Conservation (phyloP, 2,888 invertebrate species). For the Ligdia adustata region DNA sequence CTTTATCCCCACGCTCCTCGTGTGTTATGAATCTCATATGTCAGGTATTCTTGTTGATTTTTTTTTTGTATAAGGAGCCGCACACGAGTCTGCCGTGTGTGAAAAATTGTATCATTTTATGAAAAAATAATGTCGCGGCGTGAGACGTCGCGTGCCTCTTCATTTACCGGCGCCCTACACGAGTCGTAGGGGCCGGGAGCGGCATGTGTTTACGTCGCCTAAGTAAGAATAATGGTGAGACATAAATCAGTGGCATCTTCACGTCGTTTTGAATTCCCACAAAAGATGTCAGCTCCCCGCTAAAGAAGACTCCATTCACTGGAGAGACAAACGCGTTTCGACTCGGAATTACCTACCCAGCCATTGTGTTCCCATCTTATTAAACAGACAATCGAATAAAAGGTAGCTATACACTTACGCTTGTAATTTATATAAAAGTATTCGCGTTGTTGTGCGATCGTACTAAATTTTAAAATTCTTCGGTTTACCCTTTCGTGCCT, state of each 20-base stretch:
- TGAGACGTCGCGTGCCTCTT: slow-evolving; percentile 32
- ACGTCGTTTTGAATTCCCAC: slow-evolving; percentile 70
- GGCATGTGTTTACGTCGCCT: slow-evolving; percentile 74
- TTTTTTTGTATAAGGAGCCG: slow-evolving; percentile 12
- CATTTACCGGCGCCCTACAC: slow-evolving; percentile 41
- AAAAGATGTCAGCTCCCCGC: slow-evolving; percentile 58
- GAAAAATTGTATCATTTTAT: slow-evolving; percentile 26
- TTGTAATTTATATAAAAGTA: slow-evolving; percentile 4
- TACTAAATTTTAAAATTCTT: background rate
- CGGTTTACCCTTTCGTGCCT: background rate
- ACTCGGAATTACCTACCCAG: slow-evolving; percentile 36
- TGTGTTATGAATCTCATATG: slow-evolving; percentile 8
- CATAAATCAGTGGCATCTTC: slow-evolving; percentile 75
- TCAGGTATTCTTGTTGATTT: slow-evolving; percentile 10
- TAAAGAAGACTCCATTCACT: slow-evolving; percentile 53
- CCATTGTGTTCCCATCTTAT: slow-evolving; percentile 44
- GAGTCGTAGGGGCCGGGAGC: slow-evolving; percentile 31
- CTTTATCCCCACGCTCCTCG: background rate
- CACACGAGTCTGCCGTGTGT: slow-evolving; percentile 5
- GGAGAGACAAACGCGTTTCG: slow-evolving; percentile 46
- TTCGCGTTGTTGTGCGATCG: background rate
- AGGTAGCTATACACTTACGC: slow-evolving; percentile 8
- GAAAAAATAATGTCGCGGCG: slow-evolving; percentile 33
- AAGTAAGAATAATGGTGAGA: slow-evolving; percentile 72
- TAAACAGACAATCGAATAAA: slow-evolving; percentile 30